Evolutionary conservation across 2,888 invertebrate genomes (phyloP), one percentile per base, ranked within the genome.

Genomic region (Sylvicola fuscatus): DNA sequence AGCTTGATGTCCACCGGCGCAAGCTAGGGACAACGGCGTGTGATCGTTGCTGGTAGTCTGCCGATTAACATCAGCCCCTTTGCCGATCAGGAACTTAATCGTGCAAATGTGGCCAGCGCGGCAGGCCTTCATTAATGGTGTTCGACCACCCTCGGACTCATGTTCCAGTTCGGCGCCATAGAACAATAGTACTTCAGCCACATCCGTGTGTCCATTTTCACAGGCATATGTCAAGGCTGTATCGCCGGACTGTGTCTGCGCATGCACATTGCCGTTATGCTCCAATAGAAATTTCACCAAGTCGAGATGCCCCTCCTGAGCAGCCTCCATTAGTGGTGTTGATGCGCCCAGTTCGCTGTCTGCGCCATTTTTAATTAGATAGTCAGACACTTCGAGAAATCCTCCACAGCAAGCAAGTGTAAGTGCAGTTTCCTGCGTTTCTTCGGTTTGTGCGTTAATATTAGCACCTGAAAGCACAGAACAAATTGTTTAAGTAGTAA

Each of bases 171-270:
- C 77, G 36, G 93, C 95, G 45, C 84, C 84, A 53, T 80, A 83
- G 44, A 84, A 80, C 43, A 97, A 65, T 39, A 98, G 67, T 40
- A 90, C 70, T 58, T 92, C 89, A 14, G 89, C 90, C 15, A 97
- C 92, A 62, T 93, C 92, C 2, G 92, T 92, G 62, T 97, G 95
- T 0, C 97, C 97, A 64, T 95, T 97, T 65, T 97, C 97, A 62
- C 92, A 92, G 36, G 97, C 95, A 64, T 95, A 93, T 38, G 92
- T 93, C 40, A 98, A 66, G 36, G 97, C 92, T 39, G 92, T 92
- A 59, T 93, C 92, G 40, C 87, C 86, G 29, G 92, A 90, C 57
- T 86, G 87, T 27, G 93, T 93, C 61, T 82, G 81, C 14, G 92
- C 89, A 60, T 89, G 82, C 39, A 92, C 89, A 61, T 87, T 81